Evolutionary conservation across 2,797 vertebrate genomes (phyloP), one percentile per base, ranked within the genome.

Genomic region (Chiroxiphia lanceolata): DNA sequence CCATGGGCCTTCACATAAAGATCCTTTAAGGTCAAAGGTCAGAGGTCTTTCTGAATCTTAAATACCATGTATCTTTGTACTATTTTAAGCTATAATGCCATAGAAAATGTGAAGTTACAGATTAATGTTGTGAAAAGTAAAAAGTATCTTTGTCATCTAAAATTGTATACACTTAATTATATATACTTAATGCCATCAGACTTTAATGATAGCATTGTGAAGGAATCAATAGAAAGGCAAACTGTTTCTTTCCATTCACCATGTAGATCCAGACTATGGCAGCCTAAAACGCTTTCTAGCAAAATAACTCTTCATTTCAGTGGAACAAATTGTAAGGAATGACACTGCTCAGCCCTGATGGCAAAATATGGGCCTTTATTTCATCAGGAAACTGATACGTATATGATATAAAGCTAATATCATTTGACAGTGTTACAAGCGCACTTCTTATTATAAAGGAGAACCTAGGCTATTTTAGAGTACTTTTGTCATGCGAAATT

Each of bases 11-110:
- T 87, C 51, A 61, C 94, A 64, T 79, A 95, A 97, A 97, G 97
- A 97, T 97, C 97, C 96, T 97, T 83, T 97, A 96, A 97, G 95
- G 97, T 96, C 96, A 96, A 92, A 97, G 96, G 92, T 68, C 93
- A 97, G 59, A 97, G 97, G 95, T 98, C 97, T 94, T 84, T 90
- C 51, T 91, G 72, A 93, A 85, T 92, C 31, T 25, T 96, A 98
- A 97, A 97, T 96, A 61, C 77, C 95, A 92, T 64, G 34, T 65
- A 70, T 68, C 87, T 97, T 94, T 95, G 95, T 95, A 84, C 92
- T 96, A 94, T 95, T 96, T 97, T 94, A 92, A 95, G 89, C 61
- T 96, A 36, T 50, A 89, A 89, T 77, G 22, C 23, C 48, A 82
- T 31, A 74, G 33, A 90, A 94, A 91, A 92, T 31, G 26, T 67